Conservation (phyloP, 2,113 vertebrate genomes). For the Bos indicus region DNA sequence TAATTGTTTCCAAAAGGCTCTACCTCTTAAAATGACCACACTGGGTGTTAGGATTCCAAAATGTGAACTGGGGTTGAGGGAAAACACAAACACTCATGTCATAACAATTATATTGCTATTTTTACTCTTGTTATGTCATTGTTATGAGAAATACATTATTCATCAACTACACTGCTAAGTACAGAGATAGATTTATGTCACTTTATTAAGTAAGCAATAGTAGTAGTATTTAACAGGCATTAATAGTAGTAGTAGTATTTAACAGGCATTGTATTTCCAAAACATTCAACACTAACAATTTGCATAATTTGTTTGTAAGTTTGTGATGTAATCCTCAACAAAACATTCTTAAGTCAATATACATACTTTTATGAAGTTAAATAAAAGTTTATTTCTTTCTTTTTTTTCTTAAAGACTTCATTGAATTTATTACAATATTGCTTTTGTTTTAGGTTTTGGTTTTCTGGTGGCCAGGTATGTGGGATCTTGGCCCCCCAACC, state of each 20-base stretch:
- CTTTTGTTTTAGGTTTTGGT: not conserved
- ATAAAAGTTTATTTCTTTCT: not conserved
- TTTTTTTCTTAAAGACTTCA: not conserved
- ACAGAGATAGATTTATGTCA: not conserved
- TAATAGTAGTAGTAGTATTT: not conserved
- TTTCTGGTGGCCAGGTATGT: not conserved
- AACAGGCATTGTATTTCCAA: not conserved
- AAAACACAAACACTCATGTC: not conserved
- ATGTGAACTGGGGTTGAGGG: not conserved
- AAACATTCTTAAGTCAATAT: not conserved
- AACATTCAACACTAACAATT: not conserved
- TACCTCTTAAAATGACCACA: not conserved
- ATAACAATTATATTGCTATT: not conserved
- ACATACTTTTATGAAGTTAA: not conserved
- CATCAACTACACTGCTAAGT: not conserved
- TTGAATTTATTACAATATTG: not conserved
- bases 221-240: too few relatives aligned
- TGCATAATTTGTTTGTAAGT: not conserved
- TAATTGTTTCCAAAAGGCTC: not conserved
- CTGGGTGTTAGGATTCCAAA: not conserved
- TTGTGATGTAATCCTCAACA: not conserved
- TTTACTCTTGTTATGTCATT: not conserved
- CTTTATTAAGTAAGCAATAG: too few relatives aligned
- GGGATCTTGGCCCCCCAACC: not conserved
- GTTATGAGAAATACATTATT: not conserved